Percentiles rank a stretch among this genome's conserved stretches.
Conservation (phyloP, 1,140 invertebrate species). For the Orius insidiosus region DNA sequence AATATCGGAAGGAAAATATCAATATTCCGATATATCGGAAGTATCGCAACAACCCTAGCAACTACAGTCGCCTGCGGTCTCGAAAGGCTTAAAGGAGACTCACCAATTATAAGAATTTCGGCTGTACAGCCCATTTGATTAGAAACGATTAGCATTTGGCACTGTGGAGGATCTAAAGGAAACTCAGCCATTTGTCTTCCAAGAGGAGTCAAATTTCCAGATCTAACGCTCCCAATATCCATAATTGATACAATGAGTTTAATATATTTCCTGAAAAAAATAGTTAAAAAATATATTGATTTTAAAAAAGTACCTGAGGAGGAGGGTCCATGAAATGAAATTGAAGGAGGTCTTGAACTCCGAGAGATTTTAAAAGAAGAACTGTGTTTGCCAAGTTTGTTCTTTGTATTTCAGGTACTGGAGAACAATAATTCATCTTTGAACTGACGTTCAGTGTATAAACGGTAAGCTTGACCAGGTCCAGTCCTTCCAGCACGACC, state of each 20-base stretch:
- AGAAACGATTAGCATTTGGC: conserved; percentile 95
- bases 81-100: too few relatives aligned
- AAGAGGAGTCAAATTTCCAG: conserved; percentile 72
- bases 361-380: conserved; percentile 85
- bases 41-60: too few relatives aligned
- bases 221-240: conserved; percentile 95
- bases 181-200: conserved; percentile 98
- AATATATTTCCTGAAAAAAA: conserved; percentile 63
- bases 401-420: conserved; percentile 92
- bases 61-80: too few relatives aligned
- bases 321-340: conserved; percentile 99
- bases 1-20: too few relatives aligned
- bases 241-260: conserved; percentile 97
- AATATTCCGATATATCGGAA: too few relatives aligned
- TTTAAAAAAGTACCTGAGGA: conserved; percentile 80
- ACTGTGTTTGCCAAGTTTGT: conserved; percentile 98
- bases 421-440: conserved; percentile 83
- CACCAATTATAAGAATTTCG: conserved; percentile 77
- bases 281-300: too few relatives aligned
- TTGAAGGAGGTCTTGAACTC: conserved; percentile 87
- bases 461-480: conserved; percentile 81
- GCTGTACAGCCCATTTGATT: conserved; percentile 73
- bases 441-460: conserved; percentile 94
- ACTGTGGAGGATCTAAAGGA: conserved; percentile 93
- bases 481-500: conserved; percentile 93